Evolutionary conservation across 2,888 invertebrate genomes (phyloP), one percentile per base, ranked within the genome.

Genomic region (Nycteola revayana): DNA sequence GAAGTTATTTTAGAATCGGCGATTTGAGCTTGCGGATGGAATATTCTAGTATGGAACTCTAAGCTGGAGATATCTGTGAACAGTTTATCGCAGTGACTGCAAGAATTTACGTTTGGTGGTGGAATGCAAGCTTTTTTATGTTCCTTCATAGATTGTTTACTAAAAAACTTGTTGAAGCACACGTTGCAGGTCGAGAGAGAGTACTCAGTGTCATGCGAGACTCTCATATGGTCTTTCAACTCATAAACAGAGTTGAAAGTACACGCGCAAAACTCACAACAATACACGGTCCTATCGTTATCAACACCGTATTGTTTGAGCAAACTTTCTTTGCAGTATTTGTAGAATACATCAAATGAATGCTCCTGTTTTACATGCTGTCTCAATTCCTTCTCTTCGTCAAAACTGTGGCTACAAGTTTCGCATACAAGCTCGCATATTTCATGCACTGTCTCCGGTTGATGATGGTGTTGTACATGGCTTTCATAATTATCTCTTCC

Each of bases 51-150:
- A 22, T 86, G 86, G 24, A 86, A 84, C 9, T 82, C 72, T 2
- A 85, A 48, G 21, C 86, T 85, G 0, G 72, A 71, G 0, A 75
- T 50, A 21, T 79, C 83, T 0, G 82, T 85, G 36, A 86, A 86
- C 0, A 85, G 41, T 29, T 79, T 83, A 2, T 84, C 83, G 18
- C 85, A 86, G 3, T 75, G 60, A 1, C 60, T 66, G 41, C 85
- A 86, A 7, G 63, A 38, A 27, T 83, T 69, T 0, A 71, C 80
- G 10, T 77, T 57, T 0, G 60, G 49, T 0, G 86, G 86, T 0
- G 79, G 77, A 0, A 77, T 6, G 25, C 85, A 86, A 0, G 59
- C 47, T 34, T 65, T 75, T 28, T 65, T 81, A 31, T 86, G 85
- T 0, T 68, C 62, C 0, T 10, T 5, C 28, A 80, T 62, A 0